Conservation (phyloP, 2,113 vertebrate species). For the Nibea coibor region DNA sequence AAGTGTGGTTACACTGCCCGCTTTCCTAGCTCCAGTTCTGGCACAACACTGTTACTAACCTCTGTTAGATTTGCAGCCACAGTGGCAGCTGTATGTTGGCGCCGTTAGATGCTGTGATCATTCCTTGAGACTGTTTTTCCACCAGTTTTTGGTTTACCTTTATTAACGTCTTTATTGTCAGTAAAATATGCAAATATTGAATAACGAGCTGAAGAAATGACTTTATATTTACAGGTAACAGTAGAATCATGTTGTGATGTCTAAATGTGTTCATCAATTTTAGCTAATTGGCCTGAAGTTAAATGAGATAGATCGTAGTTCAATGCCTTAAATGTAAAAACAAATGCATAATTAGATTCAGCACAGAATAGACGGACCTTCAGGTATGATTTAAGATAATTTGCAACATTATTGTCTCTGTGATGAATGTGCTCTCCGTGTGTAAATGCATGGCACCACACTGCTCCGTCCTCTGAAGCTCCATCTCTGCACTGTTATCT, state of each 20-base stretch:
- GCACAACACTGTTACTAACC: too few species aligned
- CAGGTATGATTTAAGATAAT: neutral
- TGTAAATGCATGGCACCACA: constrained; percentile 21
- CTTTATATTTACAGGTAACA: too few species aligned
- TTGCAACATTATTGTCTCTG: neutral
- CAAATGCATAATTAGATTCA: constrained; percentile 11
- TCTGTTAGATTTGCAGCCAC: neutral
- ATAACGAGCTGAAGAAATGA: too few species aligned
- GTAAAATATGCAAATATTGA: too few species aligned
- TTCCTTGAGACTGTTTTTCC: neutral
- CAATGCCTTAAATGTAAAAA: neutral
- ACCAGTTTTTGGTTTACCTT: too few species aligned
- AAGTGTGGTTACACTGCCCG: too few species aligned
- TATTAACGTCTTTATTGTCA: too few species aligned
- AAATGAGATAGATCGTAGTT: neutral
- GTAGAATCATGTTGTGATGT: too few species aligned
- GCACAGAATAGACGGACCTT: neutral
- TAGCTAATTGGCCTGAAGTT: neutral
- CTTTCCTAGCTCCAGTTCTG: too few species aligned
- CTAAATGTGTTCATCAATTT: too few species aligned
- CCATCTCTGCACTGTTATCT: constrained; percentile 36
- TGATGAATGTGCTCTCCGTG: constrained; percentile 35
- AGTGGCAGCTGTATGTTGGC: neutral
- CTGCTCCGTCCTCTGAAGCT: constrained; percentile 43
- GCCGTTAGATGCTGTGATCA: neutral